Conservation (phyloP, 2,888 invertebrate genomes). For the Tribolium freemani region DNA sequence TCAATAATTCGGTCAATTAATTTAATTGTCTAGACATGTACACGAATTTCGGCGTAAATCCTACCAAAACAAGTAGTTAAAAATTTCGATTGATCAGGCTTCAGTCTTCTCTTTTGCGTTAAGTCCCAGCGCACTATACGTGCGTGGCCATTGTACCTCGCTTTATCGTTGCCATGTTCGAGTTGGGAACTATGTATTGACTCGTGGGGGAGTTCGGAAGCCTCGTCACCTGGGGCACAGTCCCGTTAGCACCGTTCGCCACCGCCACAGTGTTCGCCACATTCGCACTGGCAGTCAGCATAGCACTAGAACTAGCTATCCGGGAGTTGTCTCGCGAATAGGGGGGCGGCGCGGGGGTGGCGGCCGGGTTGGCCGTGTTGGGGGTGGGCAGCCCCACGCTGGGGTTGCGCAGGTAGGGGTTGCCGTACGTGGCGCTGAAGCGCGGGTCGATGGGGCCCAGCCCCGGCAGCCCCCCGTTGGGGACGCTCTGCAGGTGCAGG, state of each 20-base stretch:
- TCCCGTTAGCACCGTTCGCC: slow-evolving; percentile 68
- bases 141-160: slow-evolving; percentile 77
- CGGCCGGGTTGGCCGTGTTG: slow-evolving; percentile 81
- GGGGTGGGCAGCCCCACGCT: slow-evolving; percentile 74
- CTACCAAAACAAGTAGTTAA: slow-evolving; percentile 51
- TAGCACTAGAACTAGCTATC: slow-evolving; percentile 60
- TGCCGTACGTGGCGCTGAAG: slow-evolving; percentile 91
- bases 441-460: slow-evolving; percentile 79
- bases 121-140: slow-evolving; percentile 66
- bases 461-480: slow-evolving; percentile 62
- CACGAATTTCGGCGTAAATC: slow-evolving; percentile 55
- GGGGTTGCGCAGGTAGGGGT: slow-evolving; percentile 82
- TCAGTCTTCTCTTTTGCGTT: slow-evolving; percentile 46
- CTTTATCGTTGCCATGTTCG: slow-evolving; percentile 73
- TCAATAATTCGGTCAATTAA: slow-evolving; percentile 66
- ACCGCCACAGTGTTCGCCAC: slow-evolving; percentile 68
- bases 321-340: slow-evolving; percentile 70
- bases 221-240: slow-evolving; percentile 71
- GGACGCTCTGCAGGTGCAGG: slow-evolving; percentile 61
- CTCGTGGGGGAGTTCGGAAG: slow-evolving; percentile 69
- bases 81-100: slow-evolving; percentile 46
- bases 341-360: slow-evolving; percentile 86
- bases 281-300: slow-evolving; percentile 64
- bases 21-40: slow-evolving; percentile 62
- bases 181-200: slow-evolving; percentile 73